Conservation (phyloP, 2,888 invertebrate genomes). For the Steinernema hermaphroditum region DNA sequence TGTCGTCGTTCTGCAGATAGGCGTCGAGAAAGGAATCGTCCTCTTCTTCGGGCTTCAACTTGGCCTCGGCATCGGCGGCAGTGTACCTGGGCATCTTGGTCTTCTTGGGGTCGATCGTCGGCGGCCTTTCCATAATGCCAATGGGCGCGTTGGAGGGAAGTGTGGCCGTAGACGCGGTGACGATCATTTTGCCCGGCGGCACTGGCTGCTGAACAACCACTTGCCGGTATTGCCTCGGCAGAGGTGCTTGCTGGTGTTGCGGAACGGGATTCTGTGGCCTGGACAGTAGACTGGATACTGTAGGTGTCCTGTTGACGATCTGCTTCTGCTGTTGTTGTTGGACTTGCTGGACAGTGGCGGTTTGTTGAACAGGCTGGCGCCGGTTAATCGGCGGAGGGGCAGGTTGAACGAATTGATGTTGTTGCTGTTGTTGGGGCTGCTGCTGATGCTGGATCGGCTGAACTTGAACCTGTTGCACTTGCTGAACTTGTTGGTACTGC, state of each 20-base stretch:
- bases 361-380: neutral
- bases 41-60: neutral
- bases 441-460: neutral
- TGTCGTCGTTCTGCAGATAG: neutral
- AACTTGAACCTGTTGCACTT: too few relatives aligned
- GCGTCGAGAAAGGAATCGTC: constrained; percentile 9
- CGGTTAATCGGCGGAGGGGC: neutral
- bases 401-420: neutral
- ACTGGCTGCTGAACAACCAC: neutral
- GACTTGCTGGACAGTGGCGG: neutral
- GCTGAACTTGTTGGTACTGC: neutral
- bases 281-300: neutral
- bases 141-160: neutral
- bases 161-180: neutral
- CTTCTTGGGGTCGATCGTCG: neutral
- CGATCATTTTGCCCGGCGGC: neutral
- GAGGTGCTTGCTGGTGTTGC: neutral
- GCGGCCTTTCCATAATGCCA: neutral
- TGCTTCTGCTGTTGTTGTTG: neutral
- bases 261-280: neutral
- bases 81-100: neutral
- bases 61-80: neutral
- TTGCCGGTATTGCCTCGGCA: neutral
- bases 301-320: neutral
- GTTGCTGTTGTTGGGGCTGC: neutral